Conservation (phyloP, 2,113 vertebrate genomes). For the Climacteris rufus region DNA sequence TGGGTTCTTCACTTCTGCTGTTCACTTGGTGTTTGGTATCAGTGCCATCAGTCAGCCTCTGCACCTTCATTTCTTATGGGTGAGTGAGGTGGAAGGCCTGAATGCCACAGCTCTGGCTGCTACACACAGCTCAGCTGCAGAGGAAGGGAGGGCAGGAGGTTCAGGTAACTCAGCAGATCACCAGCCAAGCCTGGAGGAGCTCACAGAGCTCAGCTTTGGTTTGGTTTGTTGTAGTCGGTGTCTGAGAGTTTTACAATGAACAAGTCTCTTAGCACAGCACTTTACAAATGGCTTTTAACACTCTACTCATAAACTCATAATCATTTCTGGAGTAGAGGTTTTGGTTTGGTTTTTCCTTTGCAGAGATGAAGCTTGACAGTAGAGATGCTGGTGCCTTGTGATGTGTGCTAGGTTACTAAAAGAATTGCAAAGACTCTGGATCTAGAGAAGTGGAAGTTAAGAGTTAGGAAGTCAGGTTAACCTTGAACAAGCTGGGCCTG, state of each 20-base stretch:
- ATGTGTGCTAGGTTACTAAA: neutral
- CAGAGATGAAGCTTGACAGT: neutral
- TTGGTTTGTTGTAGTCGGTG: neutral
- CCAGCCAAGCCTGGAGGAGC: neutral
- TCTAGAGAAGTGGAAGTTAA: neutral
- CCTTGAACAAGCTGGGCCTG: neutral
- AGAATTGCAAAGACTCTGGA: neutral
- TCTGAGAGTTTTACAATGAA: neutral
- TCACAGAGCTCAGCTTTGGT: neutral
- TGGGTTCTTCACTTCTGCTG: neutral
- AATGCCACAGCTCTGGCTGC: accelerated
- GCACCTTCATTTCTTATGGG: accelerated
- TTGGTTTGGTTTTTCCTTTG: neutral
- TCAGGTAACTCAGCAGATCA: neutral
- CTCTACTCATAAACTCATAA: neutral
- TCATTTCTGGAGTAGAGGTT: neutral
- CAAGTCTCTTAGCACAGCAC: neutral
- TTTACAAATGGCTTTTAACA: neutral
- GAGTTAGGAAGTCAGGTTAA: neutral
- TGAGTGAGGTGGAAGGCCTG: neutral
- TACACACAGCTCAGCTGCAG: neutral
- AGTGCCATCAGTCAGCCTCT: neutral
- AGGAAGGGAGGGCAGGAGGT: neutral
- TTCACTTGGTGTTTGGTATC: neutral
- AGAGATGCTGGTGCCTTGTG: neutral